phyloP scores from a whole-genome alignment of 1,140 invertebrate genomes.

The Vollenhovia emeryi region DNA sequence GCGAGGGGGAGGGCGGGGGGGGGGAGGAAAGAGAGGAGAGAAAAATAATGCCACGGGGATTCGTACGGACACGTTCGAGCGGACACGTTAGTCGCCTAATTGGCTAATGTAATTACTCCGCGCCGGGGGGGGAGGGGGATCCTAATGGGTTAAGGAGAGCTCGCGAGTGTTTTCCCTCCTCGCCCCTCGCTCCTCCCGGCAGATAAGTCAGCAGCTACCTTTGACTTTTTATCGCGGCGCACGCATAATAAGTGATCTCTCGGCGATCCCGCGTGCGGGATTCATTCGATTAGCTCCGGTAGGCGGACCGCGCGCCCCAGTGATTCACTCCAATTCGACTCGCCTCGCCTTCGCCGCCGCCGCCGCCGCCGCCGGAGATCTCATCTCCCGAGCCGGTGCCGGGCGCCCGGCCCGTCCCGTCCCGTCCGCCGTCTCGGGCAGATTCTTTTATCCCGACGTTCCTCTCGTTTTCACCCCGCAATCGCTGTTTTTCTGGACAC shows the following conservation, averaged over 20 bases:
- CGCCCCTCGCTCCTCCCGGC: no score
- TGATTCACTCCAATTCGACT: background rate
- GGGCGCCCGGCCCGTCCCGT: no score
- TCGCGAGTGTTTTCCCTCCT: background rate
- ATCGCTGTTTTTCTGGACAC: conserved; percentile 45
- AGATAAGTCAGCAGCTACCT: background rate
- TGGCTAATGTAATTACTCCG: conserved; percentile 73
- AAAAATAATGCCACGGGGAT: conserved; percentile 28
- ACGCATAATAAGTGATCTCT: background rate
- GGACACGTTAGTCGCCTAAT: conserved; percentile 61
- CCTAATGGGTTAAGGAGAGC: conserved; percentile 65
- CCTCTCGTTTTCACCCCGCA: conserved; percentile 1
- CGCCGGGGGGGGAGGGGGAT: no score
- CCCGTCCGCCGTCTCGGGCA: background rate
- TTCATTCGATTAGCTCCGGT: background rate
- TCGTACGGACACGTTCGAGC: background rate
- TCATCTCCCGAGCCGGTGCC: background rate
- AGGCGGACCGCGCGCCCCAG: background rate
- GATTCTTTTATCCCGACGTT: conserved; percentile 12
- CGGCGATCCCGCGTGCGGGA: background rate
- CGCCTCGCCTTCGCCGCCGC: background rate
- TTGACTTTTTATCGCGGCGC: conserved; percentile 31
- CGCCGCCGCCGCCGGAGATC: background rate
- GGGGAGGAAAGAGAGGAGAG: background rate
- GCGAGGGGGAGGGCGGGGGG: no score